Conservation (phyloP, 2,888 invertebrate genomes). For the Lasioglossum lativentre region DNA sequence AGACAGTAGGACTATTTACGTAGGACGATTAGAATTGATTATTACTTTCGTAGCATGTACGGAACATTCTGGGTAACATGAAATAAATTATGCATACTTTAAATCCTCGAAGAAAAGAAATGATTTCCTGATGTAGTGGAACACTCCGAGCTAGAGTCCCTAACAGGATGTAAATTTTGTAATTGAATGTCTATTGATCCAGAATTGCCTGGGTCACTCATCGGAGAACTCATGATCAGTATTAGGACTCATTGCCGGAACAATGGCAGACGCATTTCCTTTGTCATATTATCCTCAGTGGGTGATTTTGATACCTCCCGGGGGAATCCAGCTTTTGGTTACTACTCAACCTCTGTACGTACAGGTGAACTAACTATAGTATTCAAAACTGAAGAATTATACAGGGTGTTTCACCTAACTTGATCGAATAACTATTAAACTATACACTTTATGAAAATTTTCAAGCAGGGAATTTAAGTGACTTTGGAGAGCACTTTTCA, state of each 20-base stretch:
- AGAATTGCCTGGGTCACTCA: background rate
- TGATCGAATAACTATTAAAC: too few relatives aligned
- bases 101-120: background rate
- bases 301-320: conserved; percentile 33
- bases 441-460: too few relatives aligned
- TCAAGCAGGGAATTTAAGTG: too few relatives aligned
- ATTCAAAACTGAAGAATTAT: background rate
- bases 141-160: background rate
- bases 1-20: too few relatives aligned
- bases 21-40: too few relatives aligned
- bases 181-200: background rate
- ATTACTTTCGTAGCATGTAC: too few relatives aligned
- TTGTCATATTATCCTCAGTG: conserved; percentile 46
- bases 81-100: background rate
- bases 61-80: too few relatives aligned
- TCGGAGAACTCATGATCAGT: background rate
- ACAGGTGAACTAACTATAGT: background rate
- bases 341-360: background rate
- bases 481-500: too few relatives aligned
- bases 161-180: conserved; percentile 1
- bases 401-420: too few relatives aligned
- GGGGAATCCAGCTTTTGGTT: conserved; percentile 11
- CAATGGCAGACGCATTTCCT: conserved; percentile 27
- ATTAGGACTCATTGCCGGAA: background rate
- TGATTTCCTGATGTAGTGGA: background rate